Base-by-base conservation (phyloP, 2,888 invertebrate genomes). In the Synanthedon andrenaeformis region DNA sequence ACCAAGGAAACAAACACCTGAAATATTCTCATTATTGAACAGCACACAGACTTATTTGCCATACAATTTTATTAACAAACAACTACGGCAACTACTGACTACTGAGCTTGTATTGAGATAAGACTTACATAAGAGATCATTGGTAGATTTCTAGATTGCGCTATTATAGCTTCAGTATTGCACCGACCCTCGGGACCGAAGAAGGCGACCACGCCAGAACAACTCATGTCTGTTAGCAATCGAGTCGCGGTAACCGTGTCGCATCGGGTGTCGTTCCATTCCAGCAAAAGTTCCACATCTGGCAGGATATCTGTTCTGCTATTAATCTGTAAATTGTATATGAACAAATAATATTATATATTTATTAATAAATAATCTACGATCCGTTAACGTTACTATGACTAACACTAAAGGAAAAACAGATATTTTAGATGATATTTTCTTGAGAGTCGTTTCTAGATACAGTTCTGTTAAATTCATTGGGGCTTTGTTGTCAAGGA, bases 121-220 rank as follows among this genome's bases (percentile, higher is more conserved):
- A 41, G 63, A 93, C 97, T 94, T 86, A 98, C 98, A 84, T 97
- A 97, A 74, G 97, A 96, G 79, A 98, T 95, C 96, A 98, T 97
- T 56, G 98, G 97, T 72, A 97, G 91, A 88, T 98, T 97, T 77
- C 95, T 92, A 51, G 97, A 94, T 74, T 97, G 96, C 23, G 98
- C 94, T 53, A 98, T 93, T 66, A 96, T 95, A 53, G 98, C 97
- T 81, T 98, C 98, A n/a, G 96, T 96, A 71, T 93, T 91, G 83
- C 98, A 98, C 53, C 93, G 92, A 56, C 96, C 96, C 84, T 98
- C 98, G 2, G 98, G 97, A 3, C 98, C 98, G 77, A 98, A 96
- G 89, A 98, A 96, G 52, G 95, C 97, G 41, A 94, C 92, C 54
- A 96, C 95, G 53, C 95, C 94, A 54, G 93, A 90, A 76, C 96